Conservation (phyloP, 2,888 invertebrate genomes). For the Lagria hirta region DNA sequence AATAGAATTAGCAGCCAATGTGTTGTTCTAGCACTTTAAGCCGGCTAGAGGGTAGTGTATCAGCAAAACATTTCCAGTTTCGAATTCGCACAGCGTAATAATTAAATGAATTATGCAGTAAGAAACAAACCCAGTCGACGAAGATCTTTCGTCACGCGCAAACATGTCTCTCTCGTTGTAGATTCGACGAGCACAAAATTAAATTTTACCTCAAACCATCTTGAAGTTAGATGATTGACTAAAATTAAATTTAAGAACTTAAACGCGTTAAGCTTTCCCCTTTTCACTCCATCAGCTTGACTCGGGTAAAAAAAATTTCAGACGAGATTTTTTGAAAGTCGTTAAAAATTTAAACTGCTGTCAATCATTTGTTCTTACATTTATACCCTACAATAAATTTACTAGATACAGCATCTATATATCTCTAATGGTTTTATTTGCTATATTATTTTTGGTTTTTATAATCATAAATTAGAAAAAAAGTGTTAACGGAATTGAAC, state of each 20-base stretch:
- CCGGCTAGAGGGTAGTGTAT: constrained; percentile 32
- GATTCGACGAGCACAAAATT: constrained; percentile 52
- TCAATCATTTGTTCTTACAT: too few species aligned
- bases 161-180: constrained; percentile 32
- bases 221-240: constrained; percentile 54
- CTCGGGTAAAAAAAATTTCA: constrained; percentile 49
- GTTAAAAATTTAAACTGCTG: too few species aligned
- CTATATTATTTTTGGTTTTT: too few species aligned
- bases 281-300: constrained; percentile 52
- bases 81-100: constrained; percentile 42
- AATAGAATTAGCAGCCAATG: constrained; percentile 56
- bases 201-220: constrained; percentile 53
- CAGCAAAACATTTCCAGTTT: constrained; percentile 40
- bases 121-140: constrained; percentile 43
- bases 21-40: constrained; percentile 48
- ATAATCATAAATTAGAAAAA: too few species aligned
- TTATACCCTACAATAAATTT: too few species aligned
- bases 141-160: constrained; percentile 33
- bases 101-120: constrained; percentile 52
- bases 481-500: too few species aligned
- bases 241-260: constrained; percentile 56
- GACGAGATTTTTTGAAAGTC: constrained; percentile 47
- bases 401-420: too few species aligned
- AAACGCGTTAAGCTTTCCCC: constrained; percentile 54
- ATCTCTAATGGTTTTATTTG: too few species aligned